Conservation (phyloP, 2,888 invertebrate species). For the Lydus trimaculatus region DNA sequence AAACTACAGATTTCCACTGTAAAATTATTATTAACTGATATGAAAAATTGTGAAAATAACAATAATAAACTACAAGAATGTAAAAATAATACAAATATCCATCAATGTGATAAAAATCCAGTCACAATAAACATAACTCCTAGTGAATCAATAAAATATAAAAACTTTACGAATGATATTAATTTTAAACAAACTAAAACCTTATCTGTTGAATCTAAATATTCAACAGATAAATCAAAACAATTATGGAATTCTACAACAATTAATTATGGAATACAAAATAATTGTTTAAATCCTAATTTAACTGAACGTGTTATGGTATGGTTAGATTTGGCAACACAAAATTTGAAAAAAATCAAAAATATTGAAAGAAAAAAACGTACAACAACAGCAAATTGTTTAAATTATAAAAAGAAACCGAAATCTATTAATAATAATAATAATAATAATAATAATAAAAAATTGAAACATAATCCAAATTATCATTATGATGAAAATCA, state of each 20-base stretch:
- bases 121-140: neutral
- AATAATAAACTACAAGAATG: neutral
- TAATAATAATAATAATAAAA: constrained; percentile 4
- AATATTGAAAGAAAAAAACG: constrained; percentile 13
- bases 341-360: neutral
- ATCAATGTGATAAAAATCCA: neutral
- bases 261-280: neutral
- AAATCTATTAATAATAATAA: neutral
- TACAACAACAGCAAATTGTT: neutral
- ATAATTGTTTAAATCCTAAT: neutral
- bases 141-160: constrained; percentile 2
- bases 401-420: neutral
- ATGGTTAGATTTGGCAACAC: constrained; percentile 75
- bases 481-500: neutral
- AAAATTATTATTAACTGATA: constrained; percentile 5
- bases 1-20: neutral
- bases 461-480: neutral
- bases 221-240: neutral
- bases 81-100: neutral
- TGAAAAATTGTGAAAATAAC: neutral
- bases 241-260: neutral
- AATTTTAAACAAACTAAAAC: constrained; percentile 50
- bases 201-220: neutral
- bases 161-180: constrained; percentile 54
- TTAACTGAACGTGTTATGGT: constrained; percentile 71